Percentiles rank a stretch among this genome's conserved stretches.
These are phyloP conservation scores for Caenorhabditis doughertyi DNA, from an alignment of 2,888 invertebrate species.

Conservation along the genomic window DNA sequence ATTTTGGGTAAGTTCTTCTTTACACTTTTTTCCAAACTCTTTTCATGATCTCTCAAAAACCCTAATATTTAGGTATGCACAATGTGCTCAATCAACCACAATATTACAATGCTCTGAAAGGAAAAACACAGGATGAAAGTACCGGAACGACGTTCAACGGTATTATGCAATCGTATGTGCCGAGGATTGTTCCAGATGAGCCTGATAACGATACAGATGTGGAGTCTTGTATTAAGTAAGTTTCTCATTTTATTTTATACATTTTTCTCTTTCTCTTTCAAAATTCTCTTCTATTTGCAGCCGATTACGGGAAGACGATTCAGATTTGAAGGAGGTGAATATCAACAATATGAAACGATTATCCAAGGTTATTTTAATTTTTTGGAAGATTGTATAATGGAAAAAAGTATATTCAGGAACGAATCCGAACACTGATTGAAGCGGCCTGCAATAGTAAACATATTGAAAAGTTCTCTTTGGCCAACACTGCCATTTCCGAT, in stretches of 20 bases:
- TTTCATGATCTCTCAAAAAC: neutral
- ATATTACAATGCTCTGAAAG: constrained; percentile 92
- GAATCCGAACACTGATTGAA: constrained; percentile 92
- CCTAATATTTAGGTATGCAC: constrained; percentile 91
- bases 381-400: neutral
- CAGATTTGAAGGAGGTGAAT: constrained; percentile 93
- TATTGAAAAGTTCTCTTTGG: constrained; percentile 92
- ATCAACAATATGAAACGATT: constrained; percentile 99
- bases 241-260: constrained; percentile 28
- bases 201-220: constrained; percentile 97
- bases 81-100: constrained; percentile 99
- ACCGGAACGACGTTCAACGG: constrained; percentile 80
- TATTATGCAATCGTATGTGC: constrained; percentile 89
- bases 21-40: neutral
- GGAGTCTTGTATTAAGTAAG: constrained; percentile 91
- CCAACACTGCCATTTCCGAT: constrained; percentile 95
- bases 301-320: constrained; percentile 89
- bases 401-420: constrained; percentile 86
- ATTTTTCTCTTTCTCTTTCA: neutral
- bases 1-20: constrained; percentile 85
- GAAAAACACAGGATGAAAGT: constrained; percentile 82
- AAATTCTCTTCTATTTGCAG: constrained; percentile 63
- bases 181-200: constrained; percentile 93
- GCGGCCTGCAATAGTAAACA: constrained; percentile 92
- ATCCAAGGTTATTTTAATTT: constrained; percentile 62